Evolutionary conservation across 2,113 vertebrate species (phyloP).

Genomic region (Anoura caudifer): DNA sequence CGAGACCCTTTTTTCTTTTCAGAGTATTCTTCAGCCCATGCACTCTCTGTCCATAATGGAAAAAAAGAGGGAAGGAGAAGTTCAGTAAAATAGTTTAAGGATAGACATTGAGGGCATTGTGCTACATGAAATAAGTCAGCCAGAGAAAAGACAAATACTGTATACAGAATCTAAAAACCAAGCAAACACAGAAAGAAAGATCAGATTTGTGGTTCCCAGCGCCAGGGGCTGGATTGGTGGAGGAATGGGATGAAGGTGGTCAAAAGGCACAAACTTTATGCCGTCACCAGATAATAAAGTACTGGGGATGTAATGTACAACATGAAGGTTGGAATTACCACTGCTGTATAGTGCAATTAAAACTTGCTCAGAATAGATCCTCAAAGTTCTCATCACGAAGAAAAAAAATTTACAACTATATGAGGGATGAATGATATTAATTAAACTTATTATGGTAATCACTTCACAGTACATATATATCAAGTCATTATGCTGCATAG

Average conservation of each 20-base stretch:
- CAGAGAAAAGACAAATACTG: background rate
- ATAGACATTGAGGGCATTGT: background rate
- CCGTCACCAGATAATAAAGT: background rate
- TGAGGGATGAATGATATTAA: background rate
- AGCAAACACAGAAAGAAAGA: background rate
- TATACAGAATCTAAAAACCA: background rate
- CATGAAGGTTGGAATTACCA: background rate
- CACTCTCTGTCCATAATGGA: conserved; percentile 91
- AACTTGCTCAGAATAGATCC: background rate
- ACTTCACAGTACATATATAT: background rate
- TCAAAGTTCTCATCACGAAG: background rate
- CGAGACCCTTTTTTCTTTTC: conserved; percentile 95
- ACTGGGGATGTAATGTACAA: background rate
- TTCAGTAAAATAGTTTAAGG: background rate
- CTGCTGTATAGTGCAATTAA: background rate
- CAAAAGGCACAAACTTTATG: background rate
- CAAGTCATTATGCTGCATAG: background rate
- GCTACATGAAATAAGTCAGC: background rate
- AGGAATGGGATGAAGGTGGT: background rate
- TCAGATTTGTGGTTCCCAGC: background rate
- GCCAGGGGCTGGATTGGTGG: background rate
- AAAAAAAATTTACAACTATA: background rate
- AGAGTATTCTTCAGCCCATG: conserved; percentile 94
- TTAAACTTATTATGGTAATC: background rate
- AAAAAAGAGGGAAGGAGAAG: background rate